Base-by-base conservation (phyloP, 2,113 vertebrate genomes). In the Erythrocercus mccallii region DNA sequence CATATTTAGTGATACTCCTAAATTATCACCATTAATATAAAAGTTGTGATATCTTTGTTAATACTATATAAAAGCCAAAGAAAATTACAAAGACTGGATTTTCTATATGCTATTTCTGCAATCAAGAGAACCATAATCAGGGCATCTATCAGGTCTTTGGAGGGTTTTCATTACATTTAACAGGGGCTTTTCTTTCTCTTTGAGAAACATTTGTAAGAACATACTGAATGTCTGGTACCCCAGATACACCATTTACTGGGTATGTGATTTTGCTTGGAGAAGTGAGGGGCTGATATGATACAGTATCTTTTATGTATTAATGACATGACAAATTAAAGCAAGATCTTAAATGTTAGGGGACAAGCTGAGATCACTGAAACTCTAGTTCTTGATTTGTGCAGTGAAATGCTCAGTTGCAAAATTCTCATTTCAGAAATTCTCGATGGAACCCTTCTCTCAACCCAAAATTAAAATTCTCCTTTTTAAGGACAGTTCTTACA, bases 221-320 rank as follows among this genome's bases (percentile, higher is more conserved):
- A 2, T 57, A 23, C 2, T 51, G 25, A 68, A 54, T 37, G 3
- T 51, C 22, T 68, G 42, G 22, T 47, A 62, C 35, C 15, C 27
- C 1, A 8, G 6, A 33, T 1, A 1, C 11, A 53, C 30, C 2
- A 0, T 79, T 71, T 81, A n/a, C 51, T 81, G 42, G 25, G 9
- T 31, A 23, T 65, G 25, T 56, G 19, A 23, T 76, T 91, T 56
- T 35, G 15, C 7, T 22, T 56, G 16, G 28, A 69, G 22, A 30
- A 65, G 38, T 17, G 11, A 81, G 62, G 15, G n/a, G 27, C 6
- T 69, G 64, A 86, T n/a, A 53, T 44, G 6, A 44, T 73, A 12
- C 0, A 1, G 19, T 37, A 22, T 45, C 44, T 73, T 44, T 40
- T 53, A 53, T 15, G 7, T 57, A 81, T 73, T 69, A 65, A 70